These are phyloP conservation scores for Caradrina kadenii DNA, from an alignment of 2,888 invertebrate genomes.

Conservation along the genomic window DNA sequence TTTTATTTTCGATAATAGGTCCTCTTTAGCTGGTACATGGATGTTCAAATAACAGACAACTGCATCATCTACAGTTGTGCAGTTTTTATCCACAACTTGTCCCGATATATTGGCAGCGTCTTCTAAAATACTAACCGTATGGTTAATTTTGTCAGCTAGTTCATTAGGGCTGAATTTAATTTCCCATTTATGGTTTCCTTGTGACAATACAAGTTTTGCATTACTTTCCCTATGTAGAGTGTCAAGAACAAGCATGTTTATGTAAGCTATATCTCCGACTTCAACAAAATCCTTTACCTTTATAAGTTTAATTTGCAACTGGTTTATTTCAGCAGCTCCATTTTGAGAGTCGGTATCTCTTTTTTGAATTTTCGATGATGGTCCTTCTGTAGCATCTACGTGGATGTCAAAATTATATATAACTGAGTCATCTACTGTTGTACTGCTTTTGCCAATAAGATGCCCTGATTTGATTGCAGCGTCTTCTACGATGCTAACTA, in stretches of 20 bases:
- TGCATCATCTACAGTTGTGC: not conserved
- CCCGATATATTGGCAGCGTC: constrained; percentile 2
- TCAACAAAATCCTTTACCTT: not conserved
- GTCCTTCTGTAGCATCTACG: not conserved
- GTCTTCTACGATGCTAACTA: not conserved
- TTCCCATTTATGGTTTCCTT: constrained; percentile 26
- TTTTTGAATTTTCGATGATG: not conserved
- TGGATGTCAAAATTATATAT: constrained; percentile 1
- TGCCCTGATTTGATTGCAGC: constrained; percentile 12
- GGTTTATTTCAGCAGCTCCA: too few relatives aligned
- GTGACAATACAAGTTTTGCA: too few relatives aligned
- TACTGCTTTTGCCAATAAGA: not conserved
- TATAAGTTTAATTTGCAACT: not conserved
- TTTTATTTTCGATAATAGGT: too few relatives aligned
- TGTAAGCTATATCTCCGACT: not conserved
- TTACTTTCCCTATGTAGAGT: not conserved
- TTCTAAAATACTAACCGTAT: not conserved
- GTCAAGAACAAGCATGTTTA: not conserved
- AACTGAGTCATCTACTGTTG: not conserved
- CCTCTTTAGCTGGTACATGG: not conserved
- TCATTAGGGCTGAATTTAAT: not conserved
- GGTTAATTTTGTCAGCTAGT: not conserved
- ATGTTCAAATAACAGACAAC: constrained; percentile 1
- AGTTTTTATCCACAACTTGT: not conserved
- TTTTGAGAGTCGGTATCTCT: too few relatives aligned